phyloP scores from a whole-genome alignment of 1,140 invertebrate genomes.

The Riptortus pedestris region DNA sequence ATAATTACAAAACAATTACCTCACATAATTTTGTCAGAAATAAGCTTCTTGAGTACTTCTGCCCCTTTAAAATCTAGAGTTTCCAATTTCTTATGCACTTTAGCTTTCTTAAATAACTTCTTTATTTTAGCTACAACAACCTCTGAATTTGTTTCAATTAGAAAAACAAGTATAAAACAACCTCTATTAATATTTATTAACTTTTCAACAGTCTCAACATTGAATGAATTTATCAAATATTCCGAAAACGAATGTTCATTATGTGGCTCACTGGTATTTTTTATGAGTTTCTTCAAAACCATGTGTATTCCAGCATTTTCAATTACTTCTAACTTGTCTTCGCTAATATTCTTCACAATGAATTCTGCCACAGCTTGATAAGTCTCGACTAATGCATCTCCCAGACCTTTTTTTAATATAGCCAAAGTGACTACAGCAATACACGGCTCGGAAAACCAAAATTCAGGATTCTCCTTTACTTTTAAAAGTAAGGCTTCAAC shows the following conservation, averaged over 20 bases:
- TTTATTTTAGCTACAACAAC: conserved; percentile 6
- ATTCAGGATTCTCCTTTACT: conserved; percentile 48
- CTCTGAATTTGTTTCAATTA: conserved; percentile 6
- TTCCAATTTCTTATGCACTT: not conserved
- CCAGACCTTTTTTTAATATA: conserved; percentile 47
- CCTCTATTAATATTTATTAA: conserved; percentile 19
- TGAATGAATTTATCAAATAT: not conserved
- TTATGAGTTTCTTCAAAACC: conserved; percentile 67
- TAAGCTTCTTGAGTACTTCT: not conserved
- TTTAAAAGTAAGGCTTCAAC: conserved; percentile 43
- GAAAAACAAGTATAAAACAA: conserved; percentile 18
- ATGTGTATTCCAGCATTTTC: conserved; percentile 71
- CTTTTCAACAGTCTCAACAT: conserved; percentile 10
- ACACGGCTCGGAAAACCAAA: conserved; percentile 58
- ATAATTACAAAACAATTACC: no score
- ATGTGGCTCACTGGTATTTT: conserved; percentile 43
- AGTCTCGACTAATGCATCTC: conserved; percentile 35
- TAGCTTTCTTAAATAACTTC: not conserved
- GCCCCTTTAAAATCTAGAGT: not conserved
- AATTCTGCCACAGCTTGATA: conserved; percentile 40
- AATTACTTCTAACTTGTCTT: conserved; percentile 42
- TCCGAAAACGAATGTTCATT: conserved; percentile 8
- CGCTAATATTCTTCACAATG: conserved; percentile 39
- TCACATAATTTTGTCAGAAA: no score
- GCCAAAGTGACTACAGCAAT: conserved; percentile 58